Conservation (phyloP, 1,140 invertebrate species). For the Alviniconcha marisindica region DNA sequence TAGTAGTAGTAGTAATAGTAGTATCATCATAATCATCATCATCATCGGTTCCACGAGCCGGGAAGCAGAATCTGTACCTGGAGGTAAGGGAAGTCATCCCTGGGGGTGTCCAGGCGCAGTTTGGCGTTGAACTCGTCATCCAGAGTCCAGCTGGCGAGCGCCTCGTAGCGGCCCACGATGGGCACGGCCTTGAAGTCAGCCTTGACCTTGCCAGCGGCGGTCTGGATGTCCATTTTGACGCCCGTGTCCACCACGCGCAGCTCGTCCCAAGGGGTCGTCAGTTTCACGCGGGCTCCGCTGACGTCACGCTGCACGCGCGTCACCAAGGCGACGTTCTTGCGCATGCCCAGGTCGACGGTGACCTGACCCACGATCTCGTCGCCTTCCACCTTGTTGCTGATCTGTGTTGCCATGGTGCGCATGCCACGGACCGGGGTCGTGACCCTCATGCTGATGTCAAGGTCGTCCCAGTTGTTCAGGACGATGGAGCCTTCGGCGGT, state of each 20-base stretch:
- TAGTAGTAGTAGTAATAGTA: too few relatives aligned
- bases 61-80: too few relatives aligned
- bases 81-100: conserved; percentile 29
- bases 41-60: too few relatives aligned
- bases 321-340: conserved; percentile 1
- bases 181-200: conserved; percentile 25
- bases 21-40: too few relatives aligned
- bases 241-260: conserved; percentile 19
- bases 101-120: conserved; percentile 33
- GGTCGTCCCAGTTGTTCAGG: conserved; percentile 25
- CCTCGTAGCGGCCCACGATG: not conserved
- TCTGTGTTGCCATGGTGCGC: not conserved
- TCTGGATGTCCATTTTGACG: not conserved
- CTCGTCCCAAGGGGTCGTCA: conserved; percentile 1
- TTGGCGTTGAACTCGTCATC: conserved; percentile 18
- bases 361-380: not conserved
- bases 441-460: conserved; percentile 30
- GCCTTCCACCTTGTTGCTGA: conserved; percentile 23
- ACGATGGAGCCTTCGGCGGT: conserved; percentile 9
- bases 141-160: not conserved
- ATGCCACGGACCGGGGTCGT: conserved; percentile 14
- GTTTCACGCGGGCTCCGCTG: not conserved
- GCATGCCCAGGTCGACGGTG: conserved; percentile 15
- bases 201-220: conserved; percentile 3
- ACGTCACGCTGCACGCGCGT: not conserved